Evolutionary conservation across 2,113 vertebrate species (phyloP).

Genomic region (Procavia capensis): DNA sequence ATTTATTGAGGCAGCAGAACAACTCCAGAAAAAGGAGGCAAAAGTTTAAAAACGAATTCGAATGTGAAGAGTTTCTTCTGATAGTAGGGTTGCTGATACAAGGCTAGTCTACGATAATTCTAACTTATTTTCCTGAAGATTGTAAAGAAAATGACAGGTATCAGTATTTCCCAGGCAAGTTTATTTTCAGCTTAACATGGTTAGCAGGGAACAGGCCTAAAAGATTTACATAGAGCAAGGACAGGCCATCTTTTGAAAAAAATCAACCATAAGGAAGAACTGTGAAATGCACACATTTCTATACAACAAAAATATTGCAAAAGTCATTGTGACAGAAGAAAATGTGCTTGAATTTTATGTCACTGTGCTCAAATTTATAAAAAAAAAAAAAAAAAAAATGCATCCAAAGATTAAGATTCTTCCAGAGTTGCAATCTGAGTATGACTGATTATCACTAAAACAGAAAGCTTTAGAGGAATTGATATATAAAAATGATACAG

Average conservation of each 20-base stretch:
- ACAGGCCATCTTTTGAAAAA: conserved; percentile 49
- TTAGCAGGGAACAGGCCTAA: background rate
- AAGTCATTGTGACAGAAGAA: conserved; percentile 37
- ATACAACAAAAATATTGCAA: background rate
- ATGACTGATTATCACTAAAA: conserved; percentile 28
- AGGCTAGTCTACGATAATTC: conserved; percentile 22
- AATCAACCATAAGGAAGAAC: background rate
- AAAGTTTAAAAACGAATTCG: conserved; percentile 4
- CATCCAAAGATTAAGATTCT: conserved; percentile 10
- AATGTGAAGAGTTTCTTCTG: background rate
- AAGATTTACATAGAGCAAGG: background rate
- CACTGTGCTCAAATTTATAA: background rate
- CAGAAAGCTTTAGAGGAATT: conserved; percentile 4
- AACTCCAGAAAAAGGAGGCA: background rate
- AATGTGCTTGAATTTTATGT: conserved; percentile 31
- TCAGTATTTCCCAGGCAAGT: conserved; percentile 23
- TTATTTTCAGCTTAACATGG: background rate
- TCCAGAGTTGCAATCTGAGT: background rate
- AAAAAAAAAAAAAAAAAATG: background rate
- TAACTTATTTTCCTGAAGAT: conserved; percentile 36
- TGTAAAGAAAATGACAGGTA: conserved; percentile 33
- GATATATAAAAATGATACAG: conserved; percentile 9
- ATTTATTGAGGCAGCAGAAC: background rate
- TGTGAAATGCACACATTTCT: background rate
- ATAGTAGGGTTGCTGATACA: background rate